A percentile compares a stretch with the other conserved stretches of the same genome.
Conservation (phyloP, 1,140 invertebrate species). For the Camponotus floridanus region DNA sequence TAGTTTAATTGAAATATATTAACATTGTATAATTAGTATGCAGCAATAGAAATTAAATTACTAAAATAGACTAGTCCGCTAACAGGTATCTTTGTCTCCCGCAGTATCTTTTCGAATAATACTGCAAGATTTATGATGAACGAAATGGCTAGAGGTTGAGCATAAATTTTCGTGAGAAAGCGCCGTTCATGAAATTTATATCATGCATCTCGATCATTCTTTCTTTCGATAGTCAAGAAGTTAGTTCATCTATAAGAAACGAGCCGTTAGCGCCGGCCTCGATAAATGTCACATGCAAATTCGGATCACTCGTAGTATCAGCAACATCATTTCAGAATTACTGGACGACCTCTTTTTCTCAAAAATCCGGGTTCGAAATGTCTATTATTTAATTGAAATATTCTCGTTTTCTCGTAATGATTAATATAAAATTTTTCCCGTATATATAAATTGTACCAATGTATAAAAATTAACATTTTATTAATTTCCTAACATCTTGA, state of each 20-base stretch:
- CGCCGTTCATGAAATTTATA: conserved; percentile 5
- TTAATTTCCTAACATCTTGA: neutral
- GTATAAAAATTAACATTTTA: neutral
- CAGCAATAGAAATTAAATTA: neutral
- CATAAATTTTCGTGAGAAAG: conserved; percentile 22
- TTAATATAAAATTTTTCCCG: neutral
- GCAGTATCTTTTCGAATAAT: neutral
- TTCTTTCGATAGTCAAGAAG: neutral
- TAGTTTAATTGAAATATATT: conserved; percentile 28
- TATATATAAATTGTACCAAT: neutral
- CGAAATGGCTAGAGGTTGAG: neutral
- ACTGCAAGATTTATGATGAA: conserved; percentile 11
- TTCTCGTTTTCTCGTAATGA: neutral
- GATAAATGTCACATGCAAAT: conserved; percentile 55
- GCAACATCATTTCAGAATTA: neutral
- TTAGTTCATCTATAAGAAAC: neutral
- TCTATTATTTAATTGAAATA: neutral
- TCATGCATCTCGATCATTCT: conserved; percentile 17
- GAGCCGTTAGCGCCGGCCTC: neutral
- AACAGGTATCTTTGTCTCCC: neutral
- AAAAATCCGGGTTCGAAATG: neutral
- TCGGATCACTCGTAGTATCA: conserved; percentile 12
- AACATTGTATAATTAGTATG: neutral
- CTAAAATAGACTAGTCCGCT: neutral
- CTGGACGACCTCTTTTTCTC: neutral